These are phyloP conservation scores for Argyra leucocephala DNA, from an alignment of 2,888 invertebrate genomes.

Conservation along the genomic window DNA sequence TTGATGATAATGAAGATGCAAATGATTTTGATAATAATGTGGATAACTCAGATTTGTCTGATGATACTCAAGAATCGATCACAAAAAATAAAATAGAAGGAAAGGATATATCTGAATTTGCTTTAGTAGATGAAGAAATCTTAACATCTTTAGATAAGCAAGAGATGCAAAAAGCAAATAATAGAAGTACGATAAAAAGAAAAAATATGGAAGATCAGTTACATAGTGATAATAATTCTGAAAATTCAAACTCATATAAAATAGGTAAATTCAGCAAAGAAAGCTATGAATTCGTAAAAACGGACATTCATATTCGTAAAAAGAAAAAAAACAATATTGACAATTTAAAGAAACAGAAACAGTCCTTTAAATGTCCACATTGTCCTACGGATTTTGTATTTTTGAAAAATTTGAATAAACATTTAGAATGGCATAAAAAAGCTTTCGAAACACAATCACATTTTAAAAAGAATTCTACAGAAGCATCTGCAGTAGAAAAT, in stretches of 20 bases:
- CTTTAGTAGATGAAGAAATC: not conserved
- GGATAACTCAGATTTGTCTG: not conserved
- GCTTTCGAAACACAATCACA: constrained; percentile 35
- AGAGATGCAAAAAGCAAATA: not conserved
- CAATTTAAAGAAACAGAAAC: not conserved
- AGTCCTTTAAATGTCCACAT: constrained; percentile 21
- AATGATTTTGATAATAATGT: not conserved
- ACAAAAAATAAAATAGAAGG: not conserved
- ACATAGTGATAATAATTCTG: not conserved
- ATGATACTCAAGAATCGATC: not conserved
- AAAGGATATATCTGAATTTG: not conserved
- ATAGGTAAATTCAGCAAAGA: not conserved
- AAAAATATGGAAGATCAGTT: not conserved
- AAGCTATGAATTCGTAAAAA: not conserved
- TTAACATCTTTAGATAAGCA: not conserved
- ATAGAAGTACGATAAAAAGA: not conserved
- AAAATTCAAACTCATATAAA: not conserved
- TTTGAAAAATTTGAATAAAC: constrained; percentile 41
- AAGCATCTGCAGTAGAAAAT: not conserved
- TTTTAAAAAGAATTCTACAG: constrained; percentile 26
- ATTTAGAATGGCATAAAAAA: constrained; percentile 40
- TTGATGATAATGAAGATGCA: not conserved
- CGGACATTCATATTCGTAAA: not conserved
- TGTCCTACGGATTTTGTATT: constrained; percentile 41
- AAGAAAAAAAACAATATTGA: not conserved